These are phyloP conservation scores for Agrochola lychnidis DNA, from an alignment of 2,888 invertebrate genomes.

Conservation along the genomic window DNA sequence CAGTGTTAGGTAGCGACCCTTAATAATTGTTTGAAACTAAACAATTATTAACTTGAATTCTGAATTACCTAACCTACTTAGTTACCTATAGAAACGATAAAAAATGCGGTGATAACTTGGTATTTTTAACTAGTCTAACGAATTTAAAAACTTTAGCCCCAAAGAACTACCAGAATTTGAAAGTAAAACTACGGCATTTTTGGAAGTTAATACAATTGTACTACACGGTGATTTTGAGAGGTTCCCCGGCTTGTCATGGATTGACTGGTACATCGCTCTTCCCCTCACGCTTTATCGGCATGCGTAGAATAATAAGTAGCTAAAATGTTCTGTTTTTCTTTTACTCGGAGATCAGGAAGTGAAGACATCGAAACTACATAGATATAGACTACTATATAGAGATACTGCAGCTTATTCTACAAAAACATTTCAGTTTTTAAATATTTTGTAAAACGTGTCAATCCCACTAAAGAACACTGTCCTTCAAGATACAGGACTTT, in stretches of 20 bases:
- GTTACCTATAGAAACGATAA: background rate
- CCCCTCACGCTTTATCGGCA: background rate
- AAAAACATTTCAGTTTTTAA: background rate
- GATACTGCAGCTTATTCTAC: background rate
- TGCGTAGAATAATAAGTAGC: slow-evolving; percentile 28
- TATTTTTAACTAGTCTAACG: background rate
- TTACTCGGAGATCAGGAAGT: slow-evolving; percentile 7
- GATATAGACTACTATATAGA: too few species aligned
- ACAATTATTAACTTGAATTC: background rate
- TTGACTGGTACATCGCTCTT: slow-evolving; percentile 12
- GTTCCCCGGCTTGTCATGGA: slow-evolving; percentile 5
- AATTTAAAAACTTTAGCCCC: background rate
- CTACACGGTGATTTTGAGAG: slow-evolving; percentile 21
- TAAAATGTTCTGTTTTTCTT: slow-evolving; percentile 25
- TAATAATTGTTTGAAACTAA: too few species aligned
- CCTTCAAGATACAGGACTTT: too few species aligned
- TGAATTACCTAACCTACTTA: background rate
- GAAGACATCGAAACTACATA: background rate
- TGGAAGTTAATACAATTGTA: slow-evolving; percentile 20
- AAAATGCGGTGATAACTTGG: background rate
- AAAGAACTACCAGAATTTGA: background rate
- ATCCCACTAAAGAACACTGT: too few species aligned
- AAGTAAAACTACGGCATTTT: background rate
- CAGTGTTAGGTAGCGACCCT: too few species aligned
- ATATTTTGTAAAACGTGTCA: too few species aligned